Conservation (phyloP, 2,113 vertebrate genomes). For the Colistium nudipinnis region DNA sequence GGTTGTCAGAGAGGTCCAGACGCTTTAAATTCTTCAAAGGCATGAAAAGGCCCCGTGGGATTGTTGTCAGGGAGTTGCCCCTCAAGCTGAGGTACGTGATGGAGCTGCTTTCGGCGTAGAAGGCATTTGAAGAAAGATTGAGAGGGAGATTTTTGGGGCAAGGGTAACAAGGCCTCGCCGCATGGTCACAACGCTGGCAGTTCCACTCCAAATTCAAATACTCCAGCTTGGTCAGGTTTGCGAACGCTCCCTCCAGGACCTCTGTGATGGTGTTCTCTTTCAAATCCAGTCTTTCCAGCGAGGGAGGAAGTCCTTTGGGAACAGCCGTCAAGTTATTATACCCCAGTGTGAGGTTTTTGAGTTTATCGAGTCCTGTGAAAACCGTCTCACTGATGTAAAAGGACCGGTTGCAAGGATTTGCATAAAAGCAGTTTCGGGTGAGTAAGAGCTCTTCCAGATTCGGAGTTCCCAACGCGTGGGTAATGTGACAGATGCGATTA, state of each 20-base stretch:
- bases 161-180: conserved; percentile 82
- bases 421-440: conserved; percentile 79
- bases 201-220: conserved; percentile 82
- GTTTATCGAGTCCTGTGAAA: conserved; percentile 68
- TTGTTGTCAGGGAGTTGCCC: conserved; percentile 80
- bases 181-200: conserved; percentile 85
- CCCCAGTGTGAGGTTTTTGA: conserved; percentile 78
- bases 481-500: conserved; percentile 76
- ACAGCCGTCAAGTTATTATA: conserved; percentile 84
- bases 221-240: conserved; percentile 66
- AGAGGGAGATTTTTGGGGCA: conserved; percentile 78
- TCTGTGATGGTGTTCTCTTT: conserved; percentile 79
- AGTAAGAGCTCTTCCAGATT: conserved; percentile 70
- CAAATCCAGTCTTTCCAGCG: conserved; percentile 77
- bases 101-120: conserved; percentile 68
- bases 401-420: conserved; percentile 78
- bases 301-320: conserved; percentile 78
- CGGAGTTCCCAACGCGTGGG: conserved; percentile 61
- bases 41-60: conserved; percentile 76
- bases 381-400: conserved; percentile 70
- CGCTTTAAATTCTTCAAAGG: conserved; percentile 60
- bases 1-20: conserved; percentile 83
- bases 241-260: conserved; percentile 69
- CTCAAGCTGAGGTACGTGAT: conserved; percentile 74
- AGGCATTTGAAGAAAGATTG: conserved; percentile 59